These are phyloP conservation scores for Achroia grisella DNA, from an alignment of 1,140 invertebrate genomes.

Conservation along the genomic window DNA sequence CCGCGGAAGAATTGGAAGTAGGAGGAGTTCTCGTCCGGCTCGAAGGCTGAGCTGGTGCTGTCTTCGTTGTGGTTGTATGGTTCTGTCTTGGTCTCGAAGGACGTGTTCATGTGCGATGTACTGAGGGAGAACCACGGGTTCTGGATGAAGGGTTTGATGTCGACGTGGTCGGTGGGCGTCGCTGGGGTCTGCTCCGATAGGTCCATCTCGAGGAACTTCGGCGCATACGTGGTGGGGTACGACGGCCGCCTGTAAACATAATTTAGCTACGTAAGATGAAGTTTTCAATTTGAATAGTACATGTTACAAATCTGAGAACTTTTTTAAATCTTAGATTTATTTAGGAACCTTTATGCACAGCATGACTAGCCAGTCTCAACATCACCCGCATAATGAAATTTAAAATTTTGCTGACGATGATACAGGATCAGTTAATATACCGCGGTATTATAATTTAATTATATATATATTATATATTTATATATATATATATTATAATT, in stretches of 20 bases:
- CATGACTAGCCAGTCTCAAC: too few species aligned
- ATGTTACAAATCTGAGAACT: too few species aligned
- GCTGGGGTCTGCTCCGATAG: constrained; percentile 9
- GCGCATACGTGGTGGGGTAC: constrained; percentile 22
- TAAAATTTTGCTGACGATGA: too few species aligned
- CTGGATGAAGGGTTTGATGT: constrained; percentile 34
- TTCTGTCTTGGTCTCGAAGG: constrained; percentile 13
- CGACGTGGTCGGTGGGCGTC: constrained; percentile 13
- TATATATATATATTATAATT: too few species aligned
- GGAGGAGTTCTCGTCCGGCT: constrained; percentile 49
- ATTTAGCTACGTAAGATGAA: too few species aligned
- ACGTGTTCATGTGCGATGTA: constrained; percentile 3
- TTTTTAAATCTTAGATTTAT: too few species aligned
- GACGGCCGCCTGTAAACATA: constrained; percentile 29
- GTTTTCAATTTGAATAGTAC: too few species aligned
- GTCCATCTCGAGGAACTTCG: constrained; percentile 30
- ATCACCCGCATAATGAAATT: too few species aligned
- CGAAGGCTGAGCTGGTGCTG: constrained; percentile 35
- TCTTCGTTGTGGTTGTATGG: constrained; percentile 26
- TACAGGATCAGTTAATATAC: too few species aligned
- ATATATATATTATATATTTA: too few species aligned
- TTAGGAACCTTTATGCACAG: too few species aligned
- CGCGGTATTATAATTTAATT: too few species aligned
- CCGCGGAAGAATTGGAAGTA: constrained; percentile 65
- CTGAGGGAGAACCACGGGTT: constrained; percentile 31